Evolutionary conservation across 1,140 invertebrate species (phyloP), one percentile per base, ranked within the genome.

Genomic region (Zaprionus davidi): DNA sequence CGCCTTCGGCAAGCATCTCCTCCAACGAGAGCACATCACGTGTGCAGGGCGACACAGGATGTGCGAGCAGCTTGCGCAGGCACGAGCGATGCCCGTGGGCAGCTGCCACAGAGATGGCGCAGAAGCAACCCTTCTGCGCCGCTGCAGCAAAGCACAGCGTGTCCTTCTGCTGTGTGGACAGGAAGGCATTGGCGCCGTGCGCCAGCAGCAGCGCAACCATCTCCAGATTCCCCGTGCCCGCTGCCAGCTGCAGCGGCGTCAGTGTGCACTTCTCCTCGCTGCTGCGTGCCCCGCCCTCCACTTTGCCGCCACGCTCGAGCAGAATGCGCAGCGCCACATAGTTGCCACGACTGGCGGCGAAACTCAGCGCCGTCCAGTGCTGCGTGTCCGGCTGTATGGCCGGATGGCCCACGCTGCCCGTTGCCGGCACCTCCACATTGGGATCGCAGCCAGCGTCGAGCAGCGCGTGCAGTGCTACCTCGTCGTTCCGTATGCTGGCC

Each of bases 1-100:
- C 94, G 81, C 97, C 97, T 93, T 98, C 97, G 1, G 97, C 97
- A 34, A 98, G 93, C 92, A 98, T 98, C 92, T 98, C 97, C 92
- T 98, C 97, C 56, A 98, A 93, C 0, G 97, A 97, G 13, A 98
- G 93, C 17, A 98, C 96, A 85, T 97, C 83, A 64, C 96, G 94
- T 3, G 93, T 94, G 22, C 93, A 93, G 6, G 96, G 95, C 0
- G 95, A 94, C 5, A 96, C 93, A 2, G 96, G 97, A 86, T 97
- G 96, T 0, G 96, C 95, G 22, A 98, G 93, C 2, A 98, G 93
- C 86, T 97, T 96, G 72, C 97, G 96, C 7, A 98, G 93, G 67
- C 96, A 95, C 1, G 94, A 93, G 62, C 96, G 94, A 66, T 97
- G 96, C 0, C 97, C 97, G 86, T 98, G 97, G 2, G 96, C 95